Conservation (phyloP, 2,797 vertebrate species). For the Mus minutoides region DNA sequence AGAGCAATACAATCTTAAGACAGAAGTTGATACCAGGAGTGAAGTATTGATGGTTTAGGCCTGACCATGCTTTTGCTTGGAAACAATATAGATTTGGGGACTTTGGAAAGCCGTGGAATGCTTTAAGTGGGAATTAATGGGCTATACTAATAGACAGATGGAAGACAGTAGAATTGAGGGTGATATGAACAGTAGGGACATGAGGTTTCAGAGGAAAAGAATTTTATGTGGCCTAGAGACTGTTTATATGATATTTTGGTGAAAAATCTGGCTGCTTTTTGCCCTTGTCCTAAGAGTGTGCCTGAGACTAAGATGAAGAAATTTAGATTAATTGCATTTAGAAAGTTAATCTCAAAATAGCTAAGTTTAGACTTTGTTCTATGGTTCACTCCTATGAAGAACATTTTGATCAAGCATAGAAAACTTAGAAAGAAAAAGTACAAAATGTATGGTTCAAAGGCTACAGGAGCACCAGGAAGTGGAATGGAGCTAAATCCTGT, state of each 20-base stretch:
- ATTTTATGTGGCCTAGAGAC: background rate
- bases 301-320: background rate
- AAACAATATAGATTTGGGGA: background rate
- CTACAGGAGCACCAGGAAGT: background rate
- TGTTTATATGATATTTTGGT: background rate
- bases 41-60: background rate
- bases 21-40: background rate
- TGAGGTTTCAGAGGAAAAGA: background rate
- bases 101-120: background rate
- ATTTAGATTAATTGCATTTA: background rate
- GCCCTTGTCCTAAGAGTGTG: background rate
- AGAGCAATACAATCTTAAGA: background rate
- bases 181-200: background rate
- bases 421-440: background rate
- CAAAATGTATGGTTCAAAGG: background rate
- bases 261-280: background rate
- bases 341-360: background rate
- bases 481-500: background rate
- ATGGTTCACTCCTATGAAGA: background rate
- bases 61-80: background rate
- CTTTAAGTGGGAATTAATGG: background rate
- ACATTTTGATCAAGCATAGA: background rate
- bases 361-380: background rate
- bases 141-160: background rate
- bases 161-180: background rate